phyloP scores from a whole-genome alignment of 2,888 invertebrate species.

The Tanytarsus gracilentus region DNA sequence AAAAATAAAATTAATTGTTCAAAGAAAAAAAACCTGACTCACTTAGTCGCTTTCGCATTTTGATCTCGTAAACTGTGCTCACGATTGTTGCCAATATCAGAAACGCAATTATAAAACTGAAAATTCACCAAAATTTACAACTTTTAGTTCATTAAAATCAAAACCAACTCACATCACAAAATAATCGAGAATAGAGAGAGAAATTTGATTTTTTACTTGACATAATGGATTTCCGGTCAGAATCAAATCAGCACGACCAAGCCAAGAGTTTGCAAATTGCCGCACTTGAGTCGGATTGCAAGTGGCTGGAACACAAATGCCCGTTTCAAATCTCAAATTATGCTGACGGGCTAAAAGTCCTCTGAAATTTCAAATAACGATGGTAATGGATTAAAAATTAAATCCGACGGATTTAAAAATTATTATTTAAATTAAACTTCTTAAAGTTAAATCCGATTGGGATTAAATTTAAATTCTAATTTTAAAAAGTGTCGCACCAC shows the following conservation, averaged over 20 bases:
- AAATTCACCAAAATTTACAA: too few species aligned
- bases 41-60: not conserved
- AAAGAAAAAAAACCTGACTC: not conserved
- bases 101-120: not conserved
- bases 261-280: not conserved
- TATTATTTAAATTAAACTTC: too few species aligned
- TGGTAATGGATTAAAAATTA: too few species aligned
- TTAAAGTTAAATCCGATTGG: too few species aligned
- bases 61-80: not conserved
- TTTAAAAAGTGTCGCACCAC: too few species aligned
- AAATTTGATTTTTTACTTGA: not conserved
- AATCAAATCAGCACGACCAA: not conserved
- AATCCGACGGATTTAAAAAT: too few species aligned
- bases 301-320: not conserved
- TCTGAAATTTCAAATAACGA: not conserved
- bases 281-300: not conserved
- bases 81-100: not conserved
- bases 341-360: not conserved
- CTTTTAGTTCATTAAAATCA: not conserved
- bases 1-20: too few species aligned
- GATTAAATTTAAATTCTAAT: too few species aligned
- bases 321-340: not conserved
- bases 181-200: not conserved
- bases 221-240: not conserved
- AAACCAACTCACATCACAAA: not conserved